phyloP scores from a whole-genome alignment of 2,797 vertebrate species.

The Sebastes matsubarae region DNA sequence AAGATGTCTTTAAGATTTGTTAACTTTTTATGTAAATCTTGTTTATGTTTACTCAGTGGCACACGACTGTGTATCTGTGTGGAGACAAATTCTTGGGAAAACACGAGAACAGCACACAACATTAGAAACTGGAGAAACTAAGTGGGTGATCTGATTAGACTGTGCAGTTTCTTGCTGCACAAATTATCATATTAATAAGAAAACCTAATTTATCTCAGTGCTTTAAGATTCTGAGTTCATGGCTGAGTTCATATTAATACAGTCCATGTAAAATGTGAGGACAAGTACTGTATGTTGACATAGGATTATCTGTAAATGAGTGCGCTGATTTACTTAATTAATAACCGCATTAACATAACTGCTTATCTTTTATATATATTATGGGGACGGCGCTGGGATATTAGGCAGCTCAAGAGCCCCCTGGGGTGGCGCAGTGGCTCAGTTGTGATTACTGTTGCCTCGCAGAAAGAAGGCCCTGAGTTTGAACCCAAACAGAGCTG shows the following conservation, averaged over 20 bases:
- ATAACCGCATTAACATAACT: constrained; percentile 57
- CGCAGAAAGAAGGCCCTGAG: constrained; percentile 28
- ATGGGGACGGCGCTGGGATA: constrained; percentile 37
- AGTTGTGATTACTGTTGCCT: constrained; percentile 55
- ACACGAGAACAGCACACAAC: background rate
- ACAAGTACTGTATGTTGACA: constrained; percentile 48
- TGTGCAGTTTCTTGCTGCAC: constrained; percentile 49
- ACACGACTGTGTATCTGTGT: background rate
- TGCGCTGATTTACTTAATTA: constrained; percentile 58
- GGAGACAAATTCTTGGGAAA: background rate
- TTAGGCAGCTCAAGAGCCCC: constrained; percentile 45
- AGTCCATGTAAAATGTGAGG: constrained; percentile 32
- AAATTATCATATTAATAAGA: constrained; percentile 70
- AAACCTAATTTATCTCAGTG: constrained; percentile 55
- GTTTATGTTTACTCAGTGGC: constrained; percentile 2
- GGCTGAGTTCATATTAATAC: constrained; percentile 42
- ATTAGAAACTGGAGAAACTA: constrained; percentile 28
- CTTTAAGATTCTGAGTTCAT: constrained; percentile 41
- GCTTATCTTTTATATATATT: constrained; percentile 61
- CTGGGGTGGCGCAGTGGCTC: constrained; percentile 49
- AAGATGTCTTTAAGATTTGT: background rate
- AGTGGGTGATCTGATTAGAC: constrained; percentile 46
- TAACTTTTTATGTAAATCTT: background rate
- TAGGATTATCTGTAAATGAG: constrained; percentile 54
- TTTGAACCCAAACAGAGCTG: constrained; percentile 44